Base-by-base conservation (phyloP, 1,140 invertebrate species). In the Heliconius hewitsoni region DNA sequence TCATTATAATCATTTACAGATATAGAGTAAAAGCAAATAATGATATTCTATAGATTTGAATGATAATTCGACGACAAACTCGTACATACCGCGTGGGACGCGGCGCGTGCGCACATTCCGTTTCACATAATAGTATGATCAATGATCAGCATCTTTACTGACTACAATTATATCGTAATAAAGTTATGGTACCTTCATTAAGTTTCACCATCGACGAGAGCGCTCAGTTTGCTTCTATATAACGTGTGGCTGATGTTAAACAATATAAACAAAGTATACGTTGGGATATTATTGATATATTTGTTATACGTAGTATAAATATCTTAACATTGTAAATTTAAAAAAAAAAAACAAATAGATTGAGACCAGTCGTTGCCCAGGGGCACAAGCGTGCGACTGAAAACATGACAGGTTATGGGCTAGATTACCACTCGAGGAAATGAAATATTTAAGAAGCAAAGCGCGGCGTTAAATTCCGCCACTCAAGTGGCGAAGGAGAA, bases 91-190 rank as follows among this genome's bases (percentile, higher is more conserved):
- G 81, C 83, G 84, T 57, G 84, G 86, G 83, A 91, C 86, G 82
- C 86, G 85, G 84, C 87, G 90, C 89, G 88, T 86, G 85, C 86
- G 85, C 79, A 78, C 89, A 93, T 93, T 89, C 91, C 92, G 91
- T 93, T 93, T 93, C 92, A 91, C 92, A 90, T 89, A 82, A 85
- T 83, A 82, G 74, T 80, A 76, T 66, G 78, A 85, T 82, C 83
- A 83, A 71, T 79, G 82, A 85, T 85, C 85, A 77, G 60, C 77
- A 79, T 84, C 75, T 82, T 77, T 82, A 71, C 75, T 76, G 81
- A 85, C 82, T 82, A 81, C 82, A 85, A 85, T 85, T 79, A 79
- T 71, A 79, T 85, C 76, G 81, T 79, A 79, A 79, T 80, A 34
- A 13, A 73, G 50, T 37, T 76, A 73, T 77, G 23, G 57, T 50